These are phyloP conservation scores for Pantherophis vulpinus DNA, from an alignment of 2,797 vertebrate genomes.

Conservation along the genomic window DNA sequence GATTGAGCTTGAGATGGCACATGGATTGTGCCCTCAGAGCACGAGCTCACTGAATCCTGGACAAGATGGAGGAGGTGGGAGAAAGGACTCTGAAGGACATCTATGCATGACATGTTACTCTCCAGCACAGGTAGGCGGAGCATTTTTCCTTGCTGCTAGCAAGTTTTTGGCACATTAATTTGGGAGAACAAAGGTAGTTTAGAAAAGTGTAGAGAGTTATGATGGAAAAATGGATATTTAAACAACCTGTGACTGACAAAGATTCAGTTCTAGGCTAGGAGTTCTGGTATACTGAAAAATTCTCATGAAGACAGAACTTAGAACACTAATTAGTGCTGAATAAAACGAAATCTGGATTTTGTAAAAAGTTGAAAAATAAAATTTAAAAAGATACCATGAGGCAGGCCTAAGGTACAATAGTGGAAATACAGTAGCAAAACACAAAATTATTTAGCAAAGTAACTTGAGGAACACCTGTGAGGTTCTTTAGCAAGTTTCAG, in stretches of 20 bases:
- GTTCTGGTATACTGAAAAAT: conserved; percentile 8
- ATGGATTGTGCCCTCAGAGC: conserved; percentile 85
- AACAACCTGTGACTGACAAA: conserved; percentile 36
- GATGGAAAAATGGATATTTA: conserved; percentile 21
- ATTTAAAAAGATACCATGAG: conserved; percentile 23
- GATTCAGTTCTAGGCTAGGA: conserved; percentile 30
- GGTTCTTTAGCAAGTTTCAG: conserved; percentile 25
- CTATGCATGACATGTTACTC: conserved; percentile 82
- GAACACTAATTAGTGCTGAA: conserved; percentile 32
- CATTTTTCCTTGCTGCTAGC: conserved; percentile 26
- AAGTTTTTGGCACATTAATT: conserved; percentile 42
- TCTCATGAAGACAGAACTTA: conserved; percentile 12
- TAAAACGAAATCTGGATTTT: conserved; percentile 6
- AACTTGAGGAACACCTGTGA: conserved; percentile 36
- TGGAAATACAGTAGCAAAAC: conserved; percentile 44
- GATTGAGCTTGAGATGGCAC: conserved; percentile 93
- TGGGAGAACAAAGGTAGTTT: conserved; percentile 36
- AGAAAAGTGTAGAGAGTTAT: conserved; percentile 27
- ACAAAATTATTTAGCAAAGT: conserved; percentile 35
- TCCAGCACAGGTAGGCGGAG: conserved; percentile 85
- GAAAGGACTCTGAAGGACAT: conserved; percentile 68
- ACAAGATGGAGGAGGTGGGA: conserved; percentile 46
- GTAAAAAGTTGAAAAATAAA: conserved; percentile 25
- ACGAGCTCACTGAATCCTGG: conserved; percentile 68
- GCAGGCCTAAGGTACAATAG: conserved; percentile 35